Percentiles rank a stretch among this genome's conserved stretches.
Evolutionary conservation across 2,113 vertebrate species (phyloP).

Genomic region (Columba janthina): DNA sequence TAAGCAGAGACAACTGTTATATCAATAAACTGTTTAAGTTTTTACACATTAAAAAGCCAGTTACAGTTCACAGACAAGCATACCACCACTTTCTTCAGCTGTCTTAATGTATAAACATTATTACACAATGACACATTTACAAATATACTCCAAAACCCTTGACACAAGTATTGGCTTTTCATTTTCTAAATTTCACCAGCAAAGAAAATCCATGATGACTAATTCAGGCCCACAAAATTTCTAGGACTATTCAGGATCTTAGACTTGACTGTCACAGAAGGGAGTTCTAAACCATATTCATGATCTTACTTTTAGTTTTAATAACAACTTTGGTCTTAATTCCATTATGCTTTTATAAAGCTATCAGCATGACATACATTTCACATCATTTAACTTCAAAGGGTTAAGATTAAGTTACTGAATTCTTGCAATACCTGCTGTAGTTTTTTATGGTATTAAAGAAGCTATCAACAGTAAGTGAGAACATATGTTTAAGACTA

Average conservation of each 20-base stretch:
- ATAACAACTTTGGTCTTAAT: background rate
- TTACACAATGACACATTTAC: background rate
- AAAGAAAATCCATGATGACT: background rate
- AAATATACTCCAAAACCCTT: background rate
- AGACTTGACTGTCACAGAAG: background rate
- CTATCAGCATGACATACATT: constrained; percentile 3
- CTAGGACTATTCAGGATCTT: background rate
- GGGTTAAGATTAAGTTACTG: constrained; percentile 51
- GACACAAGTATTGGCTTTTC: background rate
- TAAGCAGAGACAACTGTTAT: background rate
- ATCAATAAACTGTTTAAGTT: background rate
- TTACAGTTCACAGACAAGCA: background rate
- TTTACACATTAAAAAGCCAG: background rate
- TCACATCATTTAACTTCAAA: constrained; percentile 46
- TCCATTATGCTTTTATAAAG: constrained; percentile 25
- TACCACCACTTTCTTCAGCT: background rate
- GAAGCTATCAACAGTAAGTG: constrained; percentile 48
- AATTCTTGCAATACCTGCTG: constrained; percentile 55
- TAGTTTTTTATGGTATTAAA: constrained; percentile 36
- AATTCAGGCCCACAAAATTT: background rate
- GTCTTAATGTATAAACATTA: background rate
- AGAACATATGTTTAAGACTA: constrained; percentile 51
- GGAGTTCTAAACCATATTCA: background rate
- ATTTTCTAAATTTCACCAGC: background rate
- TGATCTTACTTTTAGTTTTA: background rate